A percentile compares a stretch with the other conserved stretches of the same genome.
These are phyloP conservation scores for Sitobion miscanthi DNA, from an alignment of 1,140 invertebrate species.

Conservation along the genomic window DNA sequence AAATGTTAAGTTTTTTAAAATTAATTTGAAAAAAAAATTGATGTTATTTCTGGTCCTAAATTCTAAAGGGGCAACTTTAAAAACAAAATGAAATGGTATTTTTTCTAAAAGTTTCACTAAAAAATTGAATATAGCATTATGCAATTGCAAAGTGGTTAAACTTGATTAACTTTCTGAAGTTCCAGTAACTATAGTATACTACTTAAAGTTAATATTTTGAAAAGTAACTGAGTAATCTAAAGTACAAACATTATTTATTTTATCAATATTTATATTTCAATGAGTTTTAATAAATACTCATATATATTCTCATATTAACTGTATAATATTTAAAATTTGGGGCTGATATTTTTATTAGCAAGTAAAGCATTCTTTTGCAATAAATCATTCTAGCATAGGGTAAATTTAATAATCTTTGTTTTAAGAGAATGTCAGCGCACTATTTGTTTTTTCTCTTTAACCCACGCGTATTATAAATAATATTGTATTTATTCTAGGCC, in stretches of 20 bases:
- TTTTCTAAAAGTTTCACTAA: too few relatives aligned
- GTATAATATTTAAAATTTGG: slow-evolving; percentile 89
- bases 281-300: slow-evolving; percentile 58
- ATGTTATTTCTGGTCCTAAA: not conserved
- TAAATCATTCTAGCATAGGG: slow-evolving; percentile 74
- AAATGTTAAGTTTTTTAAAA: not conserved
- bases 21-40: not conserved
- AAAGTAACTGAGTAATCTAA: slow-evolving; percentile 82
- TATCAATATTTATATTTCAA: not conserved
- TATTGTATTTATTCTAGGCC: slow-evolving; percentile 37
- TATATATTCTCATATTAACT: slow-evolving; percentile 81
- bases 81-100: not conserved
- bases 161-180: too few relatives aligned
- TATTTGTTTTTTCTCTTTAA: too few relatives aligned
- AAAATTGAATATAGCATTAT: too few relatives aligned
- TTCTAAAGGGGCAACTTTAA: not conserved
- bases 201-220: slow-evolving; percentile 82
- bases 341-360: slow-evolving; percentile 82
- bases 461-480: not conserved
- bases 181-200: not conserved
- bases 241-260: slow-evolving; percentile 11
- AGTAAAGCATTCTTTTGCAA: slow-evolving; percentile 77
- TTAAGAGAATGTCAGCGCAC: too few relatives aligned
- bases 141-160: too few relatives aligned
- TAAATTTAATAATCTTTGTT: slow-evolving; percentile 89